Percentiles rank a stretch among this genome's conserved stretches.
Conservation (phyloP, 2,888 invertebrate species). For the Pilophorus perplexus region DNA sequence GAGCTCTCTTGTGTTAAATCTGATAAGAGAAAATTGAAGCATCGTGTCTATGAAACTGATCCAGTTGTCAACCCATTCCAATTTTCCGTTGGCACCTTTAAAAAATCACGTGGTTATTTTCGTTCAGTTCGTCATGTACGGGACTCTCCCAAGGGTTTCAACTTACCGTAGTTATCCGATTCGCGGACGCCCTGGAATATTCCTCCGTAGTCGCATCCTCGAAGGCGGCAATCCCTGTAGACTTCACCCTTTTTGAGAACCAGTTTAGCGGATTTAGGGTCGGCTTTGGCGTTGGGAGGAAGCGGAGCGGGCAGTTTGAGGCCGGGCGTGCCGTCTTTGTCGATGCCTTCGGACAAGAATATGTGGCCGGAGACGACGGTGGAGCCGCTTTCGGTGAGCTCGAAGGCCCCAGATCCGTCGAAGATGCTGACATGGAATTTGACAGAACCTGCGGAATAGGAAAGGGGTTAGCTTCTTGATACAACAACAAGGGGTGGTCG, state of each 20-base stretch:
- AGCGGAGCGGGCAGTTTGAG: constrained; percentile 56
- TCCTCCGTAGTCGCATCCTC: constrained; percentile 84
- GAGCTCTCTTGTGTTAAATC: constrained; percentile 71
- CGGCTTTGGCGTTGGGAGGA: constrained; percentile 50
- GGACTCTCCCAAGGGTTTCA: too few species aligned
- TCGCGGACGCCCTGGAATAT: constrained; percentile 75
- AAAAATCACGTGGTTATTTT: too few species aligned
- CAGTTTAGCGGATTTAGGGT: constrained; percentile 54
- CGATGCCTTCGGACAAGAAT: constrained; percentile 62
- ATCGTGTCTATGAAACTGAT: constrained; percentile 94
- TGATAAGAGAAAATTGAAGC: constrained; percentile 87
- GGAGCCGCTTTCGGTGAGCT: constrained; percentile 77
- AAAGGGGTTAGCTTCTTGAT: too few species aligned
- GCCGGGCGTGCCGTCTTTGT: constrained; percentile 61
- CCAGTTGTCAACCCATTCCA: constrained; percentile 91
- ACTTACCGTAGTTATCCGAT: constrained; percentile 65
- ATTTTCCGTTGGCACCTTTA: constrained; percentile 58
- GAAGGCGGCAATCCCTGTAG: constrained; percentile 81
- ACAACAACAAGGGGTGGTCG: too few species aligned
- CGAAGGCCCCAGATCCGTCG: constrained; percentile 81
- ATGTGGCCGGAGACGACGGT: constrained; percentile 72
- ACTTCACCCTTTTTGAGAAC: constrained; percentile 66
- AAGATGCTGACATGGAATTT: constrained; percentile 81
- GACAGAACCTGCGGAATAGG: constrained; percentile 56
- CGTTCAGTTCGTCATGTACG: too few species aligned